Evolutionary conservation across 2,888 invertebrate genomes (phyloP), one percentile per base, ranked within the genome.

Genomic region (Callyntrura sp.): DNA sequence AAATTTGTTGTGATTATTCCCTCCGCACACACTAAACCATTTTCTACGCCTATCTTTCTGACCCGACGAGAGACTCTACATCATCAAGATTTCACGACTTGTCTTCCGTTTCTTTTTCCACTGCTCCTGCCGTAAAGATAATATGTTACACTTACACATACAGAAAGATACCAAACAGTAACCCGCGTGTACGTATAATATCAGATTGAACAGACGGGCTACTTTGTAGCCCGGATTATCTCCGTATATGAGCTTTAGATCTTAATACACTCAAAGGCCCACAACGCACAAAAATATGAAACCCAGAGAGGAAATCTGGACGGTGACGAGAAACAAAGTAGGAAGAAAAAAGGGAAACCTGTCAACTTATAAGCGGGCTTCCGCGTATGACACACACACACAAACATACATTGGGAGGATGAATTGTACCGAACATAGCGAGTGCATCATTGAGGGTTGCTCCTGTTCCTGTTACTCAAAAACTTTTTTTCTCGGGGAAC

Each of bases 351-450:
- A 85, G 81, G 45, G 73, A 90, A 85, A 85, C 81, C 85, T 90
- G 89, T 89, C 89, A 89, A 76, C 89, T 89, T 89, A 79, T 45
- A 83, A 88, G 88, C 88, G 82, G 73, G 81, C 48, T 76, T 48
- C 23, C 17, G 48, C 48, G 51, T 76, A 23, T 76, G 73, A 76
- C 73, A 76, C 48, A 45, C 43, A 45, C n/a, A 35, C 20, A 17
- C 5, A 17, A 17, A 70, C 70, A 70, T 11, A 35, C 43, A 45
- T 12, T 2, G 20, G 9, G 28, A 83, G 68, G 48, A 57, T 62
- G 45, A 62, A 85, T 62, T 62, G 48, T 62, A 62, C 68, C 6
- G 35, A 35, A 35, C 20, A 62, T 17, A 57, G 17, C 4, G 57
- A 57, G 57, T 1, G 17, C 35, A 3, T 62, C 43, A n/a, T 70